phyloP scores from a whole-genome alignment of 2,888 invertebrate genomes.

The Campoletis raptor region DNA sequence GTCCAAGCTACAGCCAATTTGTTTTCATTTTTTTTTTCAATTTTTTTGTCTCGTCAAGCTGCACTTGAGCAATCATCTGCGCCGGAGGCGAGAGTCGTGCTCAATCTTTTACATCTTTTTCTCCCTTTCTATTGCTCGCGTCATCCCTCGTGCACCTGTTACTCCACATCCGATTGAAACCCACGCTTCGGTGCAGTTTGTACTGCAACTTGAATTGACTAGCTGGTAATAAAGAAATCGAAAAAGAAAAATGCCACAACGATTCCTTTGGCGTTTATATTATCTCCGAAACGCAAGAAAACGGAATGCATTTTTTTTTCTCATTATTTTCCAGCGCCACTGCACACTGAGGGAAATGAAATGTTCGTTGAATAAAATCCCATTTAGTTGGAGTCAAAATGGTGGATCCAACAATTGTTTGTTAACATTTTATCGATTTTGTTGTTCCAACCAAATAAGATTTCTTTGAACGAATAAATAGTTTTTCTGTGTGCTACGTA shows the following conservation, averaged over 20 bases:
- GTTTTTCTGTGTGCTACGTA: no score
- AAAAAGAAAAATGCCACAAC: not conserved
- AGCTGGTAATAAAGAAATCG: not conserved
- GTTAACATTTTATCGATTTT: no score
- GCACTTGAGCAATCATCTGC: constrained; percentile 46
- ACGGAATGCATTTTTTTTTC: not conserved
- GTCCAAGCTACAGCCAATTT: constrained; percentile 16
- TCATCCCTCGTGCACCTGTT: constrained; percentile 59
- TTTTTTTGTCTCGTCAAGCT: constrained; percentile 17
- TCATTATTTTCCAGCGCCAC: not conserved
- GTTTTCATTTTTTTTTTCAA: constrained; percentile 8
- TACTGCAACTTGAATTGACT: constrained; percentile 19
- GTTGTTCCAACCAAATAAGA: no score
- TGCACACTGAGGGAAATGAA: no score
- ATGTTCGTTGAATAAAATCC: no score
- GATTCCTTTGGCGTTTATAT: not conserved
- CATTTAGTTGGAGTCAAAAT: no score
- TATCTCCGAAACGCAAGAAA: not conserved
- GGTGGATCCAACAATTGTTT: no score
- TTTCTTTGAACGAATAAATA: no score
- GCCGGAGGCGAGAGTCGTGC: constrained; percentile 32
- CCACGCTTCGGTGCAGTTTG: constrained; percentile 39
- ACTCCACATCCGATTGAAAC: constrained; percentile 38
- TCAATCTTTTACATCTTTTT: constrained; percentile 44
- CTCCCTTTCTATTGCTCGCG: constrained; percentile 25